Evolutionary conservation across 2,113 vertebrate species (phyloP).

Genomic region (Micromys minutus): DNA sequence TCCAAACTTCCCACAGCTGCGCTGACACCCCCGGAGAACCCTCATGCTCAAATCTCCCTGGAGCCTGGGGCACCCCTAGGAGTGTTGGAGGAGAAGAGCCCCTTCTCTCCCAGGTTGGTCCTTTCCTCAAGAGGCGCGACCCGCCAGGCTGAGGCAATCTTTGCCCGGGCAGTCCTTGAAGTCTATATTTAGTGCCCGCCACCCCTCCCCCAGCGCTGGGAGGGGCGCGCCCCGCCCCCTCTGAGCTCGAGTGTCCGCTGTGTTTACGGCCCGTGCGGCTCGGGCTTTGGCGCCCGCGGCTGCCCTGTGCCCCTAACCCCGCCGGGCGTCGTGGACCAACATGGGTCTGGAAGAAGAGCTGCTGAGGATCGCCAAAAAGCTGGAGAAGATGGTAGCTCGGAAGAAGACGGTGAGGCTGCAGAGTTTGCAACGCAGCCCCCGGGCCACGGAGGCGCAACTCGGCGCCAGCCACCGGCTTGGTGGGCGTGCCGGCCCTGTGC

Average conservation of each 20-base stretch:
- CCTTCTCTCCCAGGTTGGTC: neutral
- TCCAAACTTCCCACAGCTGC: neutral
- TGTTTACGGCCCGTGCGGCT: constrained; percentile 36
- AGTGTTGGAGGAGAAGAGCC: neutral
- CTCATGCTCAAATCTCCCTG: neutral
- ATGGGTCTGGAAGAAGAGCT: constrained; percentile 95
- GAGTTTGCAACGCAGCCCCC: constrained; percentile 1
- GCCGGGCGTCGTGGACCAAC: constrained; percentile 28
- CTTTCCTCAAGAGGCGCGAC: neutral
- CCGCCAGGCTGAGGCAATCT: constrained; percentile 15
- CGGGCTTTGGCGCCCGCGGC: neutral
- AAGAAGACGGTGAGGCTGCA: constrained; percentile 92
- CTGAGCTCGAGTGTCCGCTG: constrained; percentile 34
- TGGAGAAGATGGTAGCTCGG: constrained; percentile 98
- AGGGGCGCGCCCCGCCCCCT: constrained; percentile 70
- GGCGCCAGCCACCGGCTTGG: neutral
- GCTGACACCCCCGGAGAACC: neutral
- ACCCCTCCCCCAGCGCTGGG: constrained; percentile 50
- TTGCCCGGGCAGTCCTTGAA: constrained; percentile 68
- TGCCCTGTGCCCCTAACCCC: neutral
- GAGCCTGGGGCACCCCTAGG: neutral
- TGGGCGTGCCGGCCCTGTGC: constrained; percentile 4
- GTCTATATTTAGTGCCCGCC: constrained; percentile 84
- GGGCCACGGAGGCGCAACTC: constrained; percentile 5
- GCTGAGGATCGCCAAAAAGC: constrained; percentile 91